Conservation (phyloP, 2,113 vertebrate species). For the Mobula hypostoma region DNA sequence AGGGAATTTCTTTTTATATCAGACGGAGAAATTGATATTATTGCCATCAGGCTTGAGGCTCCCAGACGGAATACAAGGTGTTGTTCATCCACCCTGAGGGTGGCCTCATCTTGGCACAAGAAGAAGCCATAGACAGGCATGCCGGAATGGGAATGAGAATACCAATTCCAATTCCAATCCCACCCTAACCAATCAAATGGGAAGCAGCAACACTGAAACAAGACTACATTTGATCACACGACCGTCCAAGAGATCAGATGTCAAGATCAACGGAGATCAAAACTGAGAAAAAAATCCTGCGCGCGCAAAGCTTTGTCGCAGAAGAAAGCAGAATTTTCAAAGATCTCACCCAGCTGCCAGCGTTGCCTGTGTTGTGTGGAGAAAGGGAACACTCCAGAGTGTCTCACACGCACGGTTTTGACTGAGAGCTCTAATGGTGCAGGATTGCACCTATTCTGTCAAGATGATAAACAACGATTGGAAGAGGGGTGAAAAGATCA, state of each 20-base stretch:
- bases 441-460: background rate
- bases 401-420: background rate
- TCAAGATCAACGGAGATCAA: background rate
- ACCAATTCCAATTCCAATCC: too few species aligned
- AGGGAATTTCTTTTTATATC: too few species aligned
- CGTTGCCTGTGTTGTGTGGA: background rate
- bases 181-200: too few species aligned
- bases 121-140: too few species aligned
- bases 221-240: background rate
- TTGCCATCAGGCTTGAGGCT: too few species aligned
- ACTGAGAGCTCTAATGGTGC: background rate
- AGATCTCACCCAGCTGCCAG: background rate
- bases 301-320: background rate
- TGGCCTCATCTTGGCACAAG: too few species aligned
- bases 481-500: conserved; percentile 1
- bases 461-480: conserved; percentile 15
- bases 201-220: background rate
- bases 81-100: too few species aligned
- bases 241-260: background rate
- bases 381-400: background rate
- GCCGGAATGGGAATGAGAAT: too few species aligned
- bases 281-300: background rate
- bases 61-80: too few species aligned
- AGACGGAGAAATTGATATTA: too few species aligned
- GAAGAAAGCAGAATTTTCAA: background rate